Base-by-base conservation (phyloP, 2,888 invertebrate genomes). In the Brassicogethes aeneus region DNA sequence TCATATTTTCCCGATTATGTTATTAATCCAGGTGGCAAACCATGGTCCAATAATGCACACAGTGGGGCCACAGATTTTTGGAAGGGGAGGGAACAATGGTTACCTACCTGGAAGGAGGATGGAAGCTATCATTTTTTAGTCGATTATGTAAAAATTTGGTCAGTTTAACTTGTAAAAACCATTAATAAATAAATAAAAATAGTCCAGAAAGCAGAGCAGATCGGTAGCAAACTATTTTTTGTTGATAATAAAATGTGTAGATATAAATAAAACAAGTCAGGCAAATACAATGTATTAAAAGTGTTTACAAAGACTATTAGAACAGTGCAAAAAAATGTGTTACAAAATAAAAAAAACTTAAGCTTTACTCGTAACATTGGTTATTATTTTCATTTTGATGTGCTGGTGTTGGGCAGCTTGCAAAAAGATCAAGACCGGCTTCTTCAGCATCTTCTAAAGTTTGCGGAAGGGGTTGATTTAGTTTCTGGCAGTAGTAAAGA, bases 401-500 rank as follows among this genome's bases (percentile, higher is more conserved):
- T 23, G 5, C 5, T 10, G 64, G 61, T 39, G 57, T 55, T 17
- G 53, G 50, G 46, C 63, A 64, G 43, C 60, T 62, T 30, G 51
- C 55, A 39, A 59, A 64, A 47, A 57, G 63, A 51, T 63, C 60
- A 39, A 68, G 45, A 45, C 62, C 61, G 14, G 54, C 66, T 23
- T 63, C 73, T 65, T 88, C 87, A 0, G 85, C 86, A 57, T 88
- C 87, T 54, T 81, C 79, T 37, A 88, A 65, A 1, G 85, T 85
- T 68, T 89, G 86, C 1, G 89, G 89, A 12, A 89, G 72, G 57
- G 80, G 80, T 56, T 80, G 79, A 53, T 84, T 81, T 17, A 84
- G 89, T 90, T 70, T 90, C 89, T 0, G 89, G 89, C 17, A 89
- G 71, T 34, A 86, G 74, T 15, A 89, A 70, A 40, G 85, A 85